Evolutionary conservation across 2,797 vertebrate genomes (phyloP).

Genomic region (Gymnocypris eckloni): DNA sequence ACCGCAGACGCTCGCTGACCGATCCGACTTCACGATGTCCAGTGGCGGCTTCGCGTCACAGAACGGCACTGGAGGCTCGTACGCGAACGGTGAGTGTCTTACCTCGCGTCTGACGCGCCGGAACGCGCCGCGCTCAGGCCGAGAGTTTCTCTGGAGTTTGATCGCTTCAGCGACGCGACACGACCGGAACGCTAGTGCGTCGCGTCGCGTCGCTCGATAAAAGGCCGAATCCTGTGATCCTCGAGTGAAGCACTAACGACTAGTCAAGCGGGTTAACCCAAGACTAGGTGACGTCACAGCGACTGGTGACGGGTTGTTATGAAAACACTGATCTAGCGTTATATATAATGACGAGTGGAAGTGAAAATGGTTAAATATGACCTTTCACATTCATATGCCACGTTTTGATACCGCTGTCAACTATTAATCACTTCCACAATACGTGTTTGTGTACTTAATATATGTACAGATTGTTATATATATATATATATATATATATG

Average conservation of each 20-base stretch:
- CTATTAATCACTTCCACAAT: not conserved
- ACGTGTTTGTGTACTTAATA: not conserved
- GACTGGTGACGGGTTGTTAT: no score
- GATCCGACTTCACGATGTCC: slow-evolving; percentile 77
- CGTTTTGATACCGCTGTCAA: not conserved
- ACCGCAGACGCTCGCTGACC: slow-evolving; percentile 17
- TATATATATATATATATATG: no score
- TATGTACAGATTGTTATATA: no score
- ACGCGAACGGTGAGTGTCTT: slow-evolving; percentile 85
- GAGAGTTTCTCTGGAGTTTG: not conserved
- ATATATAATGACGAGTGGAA: no score
- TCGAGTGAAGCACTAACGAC: not conserved
- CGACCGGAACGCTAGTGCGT: not conserved
- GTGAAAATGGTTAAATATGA: not conserved
- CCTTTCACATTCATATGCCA: not conserved
- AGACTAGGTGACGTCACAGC: no score
- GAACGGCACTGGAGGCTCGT: slow-evolving; percentile 82
- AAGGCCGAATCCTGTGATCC: not conserved
- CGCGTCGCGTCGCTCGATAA: slow-evolving; percentile 1
- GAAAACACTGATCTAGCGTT: no score
- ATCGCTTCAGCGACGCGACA: not conserved
- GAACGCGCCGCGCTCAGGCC: not conserved
- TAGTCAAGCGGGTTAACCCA: no score
- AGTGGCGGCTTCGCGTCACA: slow-evolving; percentile 79
- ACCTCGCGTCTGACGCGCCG: not conserved